Conservation (phyloP, 2,797 vertebrate genomes). For the Lerista edwardsae region DNA sequence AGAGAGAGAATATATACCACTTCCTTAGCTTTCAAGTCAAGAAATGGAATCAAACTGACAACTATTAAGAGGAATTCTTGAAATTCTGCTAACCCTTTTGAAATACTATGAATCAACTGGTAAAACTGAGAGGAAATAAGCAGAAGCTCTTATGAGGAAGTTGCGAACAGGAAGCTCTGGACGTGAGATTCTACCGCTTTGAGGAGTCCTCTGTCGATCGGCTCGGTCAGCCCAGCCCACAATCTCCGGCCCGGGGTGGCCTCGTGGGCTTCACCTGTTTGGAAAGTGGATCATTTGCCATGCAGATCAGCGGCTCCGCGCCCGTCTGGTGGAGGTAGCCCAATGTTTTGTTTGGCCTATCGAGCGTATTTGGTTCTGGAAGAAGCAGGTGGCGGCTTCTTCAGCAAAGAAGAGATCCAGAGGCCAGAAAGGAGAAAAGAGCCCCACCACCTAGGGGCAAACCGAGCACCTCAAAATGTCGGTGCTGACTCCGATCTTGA, state of each 20-base stretch:
- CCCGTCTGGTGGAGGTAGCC: slow-evolving; percentile 52
- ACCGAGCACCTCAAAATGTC: slow-evolving; percentile 80
- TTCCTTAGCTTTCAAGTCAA: background rate
- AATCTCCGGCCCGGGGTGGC: slow-evolving; percentile 27
- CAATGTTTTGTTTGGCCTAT: slow-evolving; percentile 52
- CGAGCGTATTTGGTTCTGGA: slow-evolving; percentile 65
- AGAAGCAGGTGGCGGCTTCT: slow-evolving; percentile 55
- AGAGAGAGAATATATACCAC: background rate
- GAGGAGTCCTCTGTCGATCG: slow-evolving; percentile 34
- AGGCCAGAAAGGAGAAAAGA: slow-evolving; percentile 59
- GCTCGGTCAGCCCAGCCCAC: background rate
- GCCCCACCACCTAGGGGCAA: slow-evolving; percentile 23
- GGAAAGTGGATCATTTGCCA: slow-evolving; percentile 75
- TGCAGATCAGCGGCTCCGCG: slow-evolving; percentile 68
- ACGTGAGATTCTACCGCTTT: background rate
- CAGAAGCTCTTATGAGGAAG: slow-evolving; percentile 67
- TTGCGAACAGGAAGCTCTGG: slow-evolving; percentile 61
- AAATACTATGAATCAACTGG: slow-evolving; percentile 43
- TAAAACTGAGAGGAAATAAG: slow-evolving; percentile 31
- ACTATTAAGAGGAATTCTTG: background rate
- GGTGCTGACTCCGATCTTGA: slow-evolving; percentile 82
- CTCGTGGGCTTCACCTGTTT: background rate
- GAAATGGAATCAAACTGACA: background rate
- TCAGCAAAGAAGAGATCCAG: slow-evolving; percentile 61
- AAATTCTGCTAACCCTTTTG: slow-evolving; percentile 37